Conservation (phyloP, 2,888 invertebrate genomes). For the Zygothrica quintamaculata region DNA sequence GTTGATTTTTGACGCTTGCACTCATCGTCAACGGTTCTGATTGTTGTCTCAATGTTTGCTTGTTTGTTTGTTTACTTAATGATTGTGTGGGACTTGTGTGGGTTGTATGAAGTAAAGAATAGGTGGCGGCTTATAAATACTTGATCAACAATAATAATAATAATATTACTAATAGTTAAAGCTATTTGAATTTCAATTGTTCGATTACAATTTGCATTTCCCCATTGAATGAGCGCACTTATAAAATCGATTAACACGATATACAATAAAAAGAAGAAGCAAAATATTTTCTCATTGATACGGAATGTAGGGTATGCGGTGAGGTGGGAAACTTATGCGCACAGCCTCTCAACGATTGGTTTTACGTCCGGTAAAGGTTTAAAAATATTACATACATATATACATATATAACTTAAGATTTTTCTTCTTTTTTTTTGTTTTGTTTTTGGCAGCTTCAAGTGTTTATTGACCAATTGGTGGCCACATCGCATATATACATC, state of each 20-base stretch:
- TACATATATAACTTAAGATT: constrained; percentile 13
- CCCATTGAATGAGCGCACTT: constrained; percentile 37
- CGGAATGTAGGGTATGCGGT: background rate
- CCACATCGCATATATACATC: background rate
- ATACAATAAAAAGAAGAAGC: too few relatives aligned
- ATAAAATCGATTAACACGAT: constrained; percentile 65
- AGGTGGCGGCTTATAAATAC: constrained; percentile 1
- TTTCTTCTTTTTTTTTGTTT: constrained; percentile 49
- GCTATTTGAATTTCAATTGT: constrained; percentile 56
- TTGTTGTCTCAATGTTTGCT: constrained; percentile 42
- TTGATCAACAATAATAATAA: constrained; percentile 27
- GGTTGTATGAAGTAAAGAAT: background rate
- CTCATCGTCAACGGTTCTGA: constrained; percentile 44
- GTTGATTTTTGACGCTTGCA: constrained; percentile 71
- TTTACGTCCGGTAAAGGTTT: constrained; percentile 56
- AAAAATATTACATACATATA: constrained; percentile 22
- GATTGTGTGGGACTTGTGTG: constrained; percentile 25
- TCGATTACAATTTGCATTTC: constrained; percentile 59
- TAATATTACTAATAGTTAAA: constrained; percentile 27
- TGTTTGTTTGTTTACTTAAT: constrained; percentile 39
- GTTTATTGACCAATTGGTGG: constrained; percentile 64
- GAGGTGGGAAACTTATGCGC: background rate
- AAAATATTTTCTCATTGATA: too few relatives aligned
- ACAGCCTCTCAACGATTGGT: constrained; percentile 14
- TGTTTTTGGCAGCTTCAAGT: constrained; percentile 74